phyloP scores from a whole-genome alignment of 2,113 vertebrate species.

The Baryphthengus martii region DNA sequence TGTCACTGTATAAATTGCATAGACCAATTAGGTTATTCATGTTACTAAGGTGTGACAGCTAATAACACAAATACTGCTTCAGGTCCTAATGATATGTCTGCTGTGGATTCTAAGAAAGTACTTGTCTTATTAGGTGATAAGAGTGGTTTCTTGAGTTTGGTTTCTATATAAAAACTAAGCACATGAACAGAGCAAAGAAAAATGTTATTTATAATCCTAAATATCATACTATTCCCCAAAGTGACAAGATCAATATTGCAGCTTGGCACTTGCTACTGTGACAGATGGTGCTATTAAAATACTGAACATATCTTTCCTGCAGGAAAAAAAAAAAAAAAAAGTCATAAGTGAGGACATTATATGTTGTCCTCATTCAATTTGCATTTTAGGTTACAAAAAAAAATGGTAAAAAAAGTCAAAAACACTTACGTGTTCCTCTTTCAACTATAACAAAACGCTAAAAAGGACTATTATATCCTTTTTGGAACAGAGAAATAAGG shows the following conservation, averaged over 20 bases:
- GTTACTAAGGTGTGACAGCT: not conserved
- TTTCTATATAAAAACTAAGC: constrained; percentile 17
- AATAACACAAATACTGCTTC: not conserved
- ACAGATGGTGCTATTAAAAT: constrained; percentile 75
- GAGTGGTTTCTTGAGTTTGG: not conserved
- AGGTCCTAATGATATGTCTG: not conserved
- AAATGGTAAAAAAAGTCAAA: not conserved
- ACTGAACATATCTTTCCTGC: constrained; percentile 43
- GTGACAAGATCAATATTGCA: constrained; percentile 77
- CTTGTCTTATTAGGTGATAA: not conserved
- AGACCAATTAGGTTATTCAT: not conserved
- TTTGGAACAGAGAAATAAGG: not conserved
- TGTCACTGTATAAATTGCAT: not conserved
- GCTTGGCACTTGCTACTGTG: constrained; percentile 51
- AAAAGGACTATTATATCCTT: not conserved
- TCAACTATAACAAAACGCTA: not conserved
- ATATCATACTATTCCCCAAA: constrained; percentile 71
- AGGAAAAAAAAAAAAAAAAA: not conserved
- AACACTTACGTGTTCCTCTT: not conserved
- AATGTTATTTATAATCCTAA: constrained; percentile 73
- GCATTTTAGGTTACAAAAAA: not conserved
- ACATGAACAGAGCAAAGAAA: constrained; percentile 55
- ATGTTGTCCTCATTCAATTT: not conserved
- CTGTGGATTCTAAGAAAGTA: not conserved
- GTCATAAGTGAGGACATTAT: not conserved